Evolutionary conservation across 2,113 vertebrate species (phyloP), one percentile per base, ranked within the genome.

Genomic region (Halichoerus grypus): DNA sequence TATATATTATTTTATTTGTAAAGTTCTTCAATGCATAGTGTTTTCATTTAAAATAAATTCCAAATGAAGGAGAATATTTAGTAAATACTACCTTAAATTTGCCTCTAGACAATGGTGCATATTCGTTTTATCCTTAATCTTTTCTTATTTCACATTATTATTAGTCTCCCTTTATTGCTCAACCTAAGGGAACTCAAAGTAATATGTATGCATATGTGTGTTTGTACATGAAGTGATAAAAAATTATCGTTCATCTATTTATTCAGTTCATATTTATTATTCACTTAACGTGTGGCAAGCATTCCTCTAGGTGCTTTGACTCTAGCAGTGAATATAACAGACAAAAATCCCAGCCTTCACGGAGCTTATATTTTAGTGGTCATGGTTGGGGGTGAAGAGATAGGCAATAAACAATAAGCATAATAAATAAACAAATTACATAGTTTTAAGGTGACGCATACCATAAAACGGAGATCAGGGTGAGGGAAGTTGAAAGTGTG

Each of bases 1-100:
- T 57, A 15, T 46, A 33, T 65, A 42, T 86, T 93, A 86, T 71
- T 31, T 36, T 85, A 74, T 55, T 4, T 55, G 4, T 63, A 59
- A 69, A 82, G 53, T 85, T 65, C 74, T 13, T 81, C 3, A 67
- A 21, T 72, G 8, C 21, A 81, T 19, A 65, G 13, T 94, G 2
- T 88, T 87, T 71, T 87, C 49, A 84, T 67, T 69, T 51, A 79
- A 92, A 95, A 42, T 86, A 92, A 94, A 72, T 76, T 88, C 5
- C 79, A 94, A 93, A 65, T 39, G 65, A 91, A 21, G 36, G 3
- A 67, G 6, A 63, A 11, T 67, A 77, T 88, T 85, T 85, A 80
- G 6, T 74, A 94, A 94, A 91, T 95, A 59, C 49, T 89, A n/a
- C 8, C 11, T 84, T 90, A 46, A 84, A 88, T 69, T 49, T 96